Conservation (phyloP, 2,113 vertebrate genomes). For the Aphyosemion australe region DNA sequence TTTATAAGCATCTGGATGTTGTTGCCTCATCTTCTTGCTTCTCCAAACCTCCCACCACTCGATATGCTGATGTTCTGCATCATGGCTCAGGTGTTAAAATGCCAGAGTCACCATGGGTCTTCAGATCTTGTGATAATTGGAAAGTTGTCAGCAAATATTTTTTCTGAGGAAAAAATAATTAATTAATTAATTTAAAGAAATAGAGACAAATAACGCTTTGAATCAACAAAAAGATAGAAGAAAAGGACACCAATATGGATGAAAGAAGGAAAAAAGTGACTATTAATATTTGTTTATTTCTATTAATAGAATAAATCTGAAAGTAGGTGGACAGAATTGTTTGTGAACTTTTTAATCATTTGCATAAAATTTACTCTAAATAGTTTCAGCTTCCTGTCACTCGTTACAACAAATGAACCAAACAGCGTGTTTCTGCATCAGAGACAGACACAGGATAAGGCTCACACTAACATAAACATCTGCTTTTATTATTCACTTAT, state of each 20-base stretch:
- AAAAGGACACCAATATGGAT: constrained; percentile 29
- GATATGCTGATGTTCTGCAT: constrained; percentile 48
- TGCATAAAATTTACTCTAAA: constrained; percentile 19
- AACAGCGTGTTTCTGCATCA: neutral
- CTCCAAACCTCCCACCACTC: constrained; percentile 10
- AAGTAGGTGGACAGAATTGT: neutral
- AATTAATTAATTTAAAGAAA: constrained; percentile 39
- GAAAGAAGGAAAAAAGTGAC: constrained; percentile 40
- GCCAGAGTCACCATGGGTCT: too few species aligned
- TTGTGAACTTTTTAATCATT: constrained; percentile 13
- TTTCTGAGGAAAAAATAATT: constrained; percentile 47
- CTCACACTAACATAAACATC: neutral
- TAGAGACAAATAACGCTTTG: constrained; percentile 44
- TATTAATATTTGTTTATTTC: neutral
- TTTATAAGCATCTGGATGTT: neutral
- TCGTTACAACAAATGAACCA: neutral
- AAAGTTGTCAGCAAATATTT: constrained; percentile 77
- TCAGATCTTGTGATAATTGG: constrained; percentile 78
- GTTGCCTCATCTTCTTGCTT: constrained; percentile 16
- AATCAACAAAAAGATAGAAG: constrained; percentile 18
- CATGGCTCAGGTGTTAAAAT: constrained; percentile 37
- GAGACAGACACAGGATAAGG: neutral
- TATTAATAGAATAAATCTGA: neutral
- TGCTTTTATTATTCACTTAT: neutral
- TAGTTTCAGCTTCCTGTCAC: neutral